These are phyloP conservation scores for Epirrhoe alternata DNA, from an alignment of 2,888 invertebrate species.

Conservation along the genomic window DNA sequence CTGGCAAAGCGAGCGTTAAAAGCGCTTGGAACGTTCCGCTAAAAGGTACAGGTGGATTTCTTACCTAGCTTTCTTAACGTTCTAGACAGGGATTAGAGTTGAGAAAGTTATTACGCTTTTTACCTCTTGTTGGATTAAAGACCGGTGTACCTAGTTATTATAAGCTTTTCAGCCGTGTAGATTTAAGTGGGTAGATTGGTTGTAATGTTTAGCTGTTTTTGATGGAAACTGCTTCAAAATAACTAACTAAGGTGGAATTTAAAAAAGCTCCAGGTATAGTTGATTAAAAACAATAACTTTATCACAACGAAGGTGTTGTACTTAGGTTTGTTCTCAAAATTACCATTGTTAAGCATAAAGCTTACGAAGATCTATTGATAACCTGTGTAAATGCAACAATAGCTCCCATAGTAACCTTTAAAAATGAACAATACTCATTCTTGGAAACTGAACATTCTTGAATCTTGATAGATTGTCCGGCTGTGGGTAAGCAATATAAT, in stretches of 20 bases:
- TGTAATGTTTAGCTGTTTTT: neutral
- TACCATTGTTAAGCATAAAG: conserved; percentile 4
- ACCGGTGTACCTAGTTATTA: conserved; percentile 6
- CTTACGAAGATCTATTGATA: conserved; percentile 36
- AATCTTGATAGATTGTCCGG: conserved; percentile 66
- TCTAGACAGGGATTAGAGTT: conserved; percentile 26
- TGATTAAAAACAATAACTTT: neutral
- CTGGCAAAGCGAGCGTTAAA: conserved; percentile 64
- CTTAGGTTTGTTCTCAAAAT: neutral
- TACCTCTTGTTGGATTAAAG: conserved; percentile 9
- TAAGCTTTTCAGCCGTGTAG: conserved; percentile 1
- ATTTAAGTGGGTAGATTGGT: neutral
- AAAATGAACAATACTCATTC: conserved; percentile 61
- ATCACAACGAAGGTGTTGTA: neutral
- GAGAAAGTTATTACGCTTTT: conserved; percentile 20
- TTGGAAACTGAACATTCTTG: conserved; percentile 54
- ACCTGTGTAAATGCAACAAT: conserved; percentile 48
- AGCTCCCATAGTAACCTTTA: conserved; percentile 52
- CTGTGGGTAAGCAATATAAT: conserved; percentile 76
- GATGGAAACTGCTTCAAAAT: neutral
- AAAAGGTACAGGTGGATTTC: conserved; percentile 56
- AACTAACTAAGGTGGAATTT: neutral
- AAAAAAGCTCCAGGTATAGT: too few relatives aligned
- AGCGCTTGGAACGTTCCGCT: conserved; percentile 53
- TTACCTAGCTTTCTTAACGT: conserved; percentile 32